Conservation (phyloP, 1,140 invertebrate genomes). For the Propsilocerus akamusi region DNA sequence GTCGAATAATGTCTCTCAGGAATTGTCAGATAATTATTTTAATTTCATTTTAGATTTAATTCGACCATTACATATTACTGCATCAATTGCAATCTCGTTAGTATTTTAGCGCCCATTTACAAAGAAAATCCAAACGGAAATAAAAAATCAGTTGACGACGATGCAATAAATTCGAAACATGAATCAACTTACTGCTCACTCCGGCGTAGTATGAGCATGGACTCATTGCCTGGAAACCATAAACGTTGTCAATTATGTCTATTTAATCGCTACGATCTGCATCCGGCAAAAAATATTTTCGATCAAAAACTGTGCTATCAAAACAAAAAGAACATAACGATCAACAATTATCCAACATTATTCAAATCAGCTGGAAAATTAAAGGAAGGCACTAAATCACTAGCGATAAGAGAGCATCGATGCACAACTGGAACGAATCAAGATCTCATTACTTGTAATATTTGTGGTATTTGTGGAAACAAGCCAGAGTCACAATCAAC, state of each 20-base stretch:
- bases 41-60: not conserved
- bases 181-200: not conserved
- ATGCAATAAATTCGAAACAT: not conserved
- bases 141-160: not conserved
- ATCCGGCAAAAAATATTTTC: conserved; percentile 3
- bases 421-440: conserved; percentile 5
- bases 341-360: conserved; percentile 8
- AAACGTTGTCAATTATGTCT: conserved; percentile 3
- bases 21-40: conserved; percentile 16
- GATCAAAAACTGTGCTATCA: conserved; percentile 4
- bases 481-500: not conserved
- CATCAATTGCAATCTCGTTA: conserved; percentile 22
- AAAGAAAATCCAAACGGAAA: conserved; percentile 13
- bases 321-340: conserved; percentile 8
- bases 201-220: not conserved
- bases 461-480: conserved; percentile 6
- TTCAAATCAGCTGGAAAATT: conserved; percentile 6
- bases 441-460: conserved; percentile 9
- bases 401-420: conserved; percentile 2
- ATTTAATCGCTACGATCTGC: conserved; percentile 1
- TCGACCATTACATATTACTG: conserved; percentile 22
- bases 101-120: conserved; percentile 22
- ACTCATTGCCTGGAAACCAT: not conserved
- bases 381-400: not conserved
- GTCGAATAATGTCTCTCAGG: conserved; percentile 19